Evolutionary conservation across 1,140 invertebrate genomes (phyloP).

Genomic region (Drosophila nannoptera): DNA sequence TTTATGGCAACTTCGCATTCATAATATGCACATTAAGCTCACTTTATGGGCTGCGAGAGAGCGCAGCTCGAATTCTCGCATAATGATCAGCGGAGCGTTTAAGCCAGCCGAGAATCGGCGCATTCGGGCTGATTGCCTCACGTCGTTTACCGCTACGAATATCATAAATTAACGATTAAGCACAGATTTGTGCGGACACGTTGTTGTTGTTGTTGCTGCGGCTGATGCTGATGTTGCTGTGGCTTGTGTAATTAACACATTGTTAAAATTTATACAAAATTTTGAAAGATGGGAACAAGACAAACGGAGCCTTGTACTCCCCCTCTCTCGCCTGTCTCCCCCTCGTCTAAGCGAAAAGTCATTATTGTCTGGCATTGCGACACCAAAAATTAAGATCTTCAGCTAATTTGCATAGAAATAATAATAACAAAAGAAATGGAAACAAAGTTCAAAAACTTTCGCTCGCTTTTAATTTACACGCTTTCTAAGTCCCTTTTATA

Average conservation of each 20-base stretch:
- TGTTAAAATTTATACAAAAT: constrained; percentile 50
- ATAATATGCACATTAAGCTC: constrained; percentile 7
- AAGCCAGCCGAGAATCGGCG: constrained; percentile 13
- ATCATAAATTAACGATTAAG: constrained; percentile 77
- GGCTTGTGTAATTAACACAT: constrained; percentile 66
- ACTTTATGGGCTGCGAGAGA: constrained; percentile 57
- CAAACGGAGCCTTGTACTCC: too few species aligned
- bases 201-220: constrained; percentile 1
- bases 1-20: constrained; percentile 12
- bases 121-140: constrained; percentile 55
- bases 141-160: constrained; percentile 70
- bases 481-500: constrained; percentile 62
- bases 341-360: constrained; percentile 22
- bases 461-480: constrained; percentile 67
- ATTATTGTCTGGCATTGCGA: constrained; percentile 58
- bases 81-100: constrained; percentile 55
- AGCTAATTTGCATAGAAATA: constrained; percentile 72
- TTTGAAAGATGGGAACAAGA: not conserved
- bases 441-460: constrained; percentile 52
- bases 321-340: not conserved
- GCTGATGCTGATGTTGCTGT: too few species aligned
- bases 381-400: constrained; percentile 33
- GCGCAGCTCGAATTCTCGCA: not conserved
- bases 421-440: constrained; percentile 36
- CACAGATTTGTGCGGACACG: constrained; percentile 68